These are phyloP conservation scores for Pelobates fuscus DNA, from an alignment of 2,113 vertebrate species.

Conservation along the genomic window DNA sequence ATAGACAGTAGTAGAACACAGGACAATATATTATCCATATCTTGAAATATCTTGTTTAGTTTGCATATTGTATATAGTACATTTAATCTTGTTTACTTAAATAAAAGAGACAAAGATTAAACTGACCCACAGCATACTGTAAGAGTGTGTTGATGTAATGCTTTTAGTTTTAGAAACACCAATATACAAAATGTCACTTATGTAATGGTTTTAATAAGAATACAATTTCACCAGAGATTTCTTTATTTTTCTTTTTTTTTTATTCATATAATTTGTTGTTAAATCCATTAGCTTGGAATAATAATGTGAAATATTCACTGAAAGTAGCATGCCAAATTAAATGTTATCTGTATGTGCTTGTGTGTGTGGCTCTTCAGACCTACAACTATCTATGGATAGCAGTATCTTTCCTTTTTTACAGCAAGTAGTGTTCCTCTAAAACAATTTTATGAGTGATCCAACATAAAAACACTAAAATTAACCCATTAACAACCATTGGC, in stretches of 20 bases:
- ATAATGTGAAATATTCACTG: background rate
- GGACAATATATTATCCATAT: slow-evolving; percentile 2
- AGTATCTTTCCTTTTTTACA: background rate
- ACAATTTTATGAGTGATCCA: no score
- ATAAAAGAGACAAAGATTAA: background rate
- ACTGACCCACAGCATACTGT: background rate
- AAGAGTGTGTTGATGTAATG: slow-evolving; percentile 1
- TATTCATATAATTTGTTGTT: background rate
- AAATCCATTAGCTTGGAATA: background rate
- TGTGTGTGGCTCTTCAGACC: background rate
- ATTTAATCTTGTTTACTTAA: slow-evolving; percentile 3
- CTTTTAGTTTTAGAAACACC: slow-evolving; percentile 20
- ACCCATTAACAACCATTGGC: no score
- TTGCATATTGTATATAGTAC: slow-evolving; percentile 41
- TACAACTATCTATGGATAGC: background rate
- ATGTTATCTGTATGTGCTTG: background rate
- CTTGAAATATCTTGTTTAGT: slow-evolving; percentile 4
- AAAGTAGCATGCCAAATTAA: slow-evolving; percentile 3
- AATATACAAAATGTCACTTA: slow-evolving; percentile 12
- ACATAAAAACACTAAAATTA: no score
- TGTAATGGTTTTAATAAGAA: slow-evolving; percentile 2
- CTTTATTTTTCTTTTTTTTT: slow-evolving; percentile 34
- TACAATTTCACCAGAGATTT: slow-evolving; percentile 27
- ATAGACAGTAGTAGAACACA: slow-evolving; percentile 6
- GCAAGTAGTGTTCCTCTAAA: no score